A percentile compares a stretch with the other conserved stretches of the same genome.
phyloP scores from a whole-genome alignment of 92 coral and sea anemone species.

The Virgularia gustaviana region DNA sequence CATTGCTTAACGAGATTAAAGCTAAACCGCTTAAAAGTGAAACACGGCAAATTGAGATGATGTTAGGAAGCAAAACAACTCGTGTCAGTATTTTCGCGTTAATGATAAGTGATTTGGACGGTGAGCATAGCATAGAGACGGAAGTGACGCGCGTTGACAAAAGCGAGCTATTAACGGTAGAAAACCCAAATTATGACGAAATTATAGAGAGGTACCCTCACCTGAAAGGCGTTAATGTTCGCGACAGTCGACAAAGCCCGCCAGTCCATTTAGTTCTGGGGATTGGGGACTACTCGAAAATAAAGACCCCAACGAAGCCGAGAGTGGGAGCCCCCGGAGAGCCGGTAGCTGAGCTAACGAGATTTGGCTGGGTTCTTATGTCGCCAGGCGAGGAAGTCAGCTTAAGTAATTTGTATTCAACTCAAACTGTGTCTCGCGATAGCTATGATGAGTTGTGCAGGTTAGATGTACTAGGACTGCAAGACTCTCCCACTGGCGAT shows the following conservation, averaged over 20 bases:
- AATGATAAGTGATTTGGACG: constrained; percentile 19
- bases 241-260: constrained; percentile 30
- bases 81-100: constrained; percentile 29
- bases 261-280: constrained; percentile 55
- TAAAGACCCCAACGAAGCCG: constrained; percentile 19
- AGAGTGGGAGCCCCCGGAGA: constrained; percentile 36
- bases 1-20: constrained; percentile 37
- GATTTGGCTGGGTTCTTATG: constrained; percentile 11
- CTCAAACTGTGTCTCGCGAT: constrained; percentile 12
- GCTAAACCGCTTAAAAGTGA: constrained; percentile 23
- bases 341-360: constrained; percentile 35
- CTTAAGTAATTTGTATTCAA: constrained; percentile 1
- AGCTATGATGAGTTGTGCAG: constrained; percentile 48
- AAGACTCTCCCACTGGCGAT: constrained; percentile 39
- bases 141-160: constrained; percentile 50
- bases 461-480: constrained; percentile 56
- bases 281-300: constrained; percentile 46
- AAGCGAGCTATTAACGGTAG: constrained; percentile 36
- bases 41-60: constrained; percentile 49
- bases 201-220: constrained; percentile 31
- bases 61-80: constrained; percentile 43
- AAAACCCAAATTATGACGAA: constrained; percentile 42
- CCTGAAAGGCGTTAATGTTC: constrained; percentile 37
- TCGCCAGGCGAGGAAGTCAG: constrained; percentile 49
- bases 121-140: constrained; percentile 21